Evolutionary conservation across 1,140 invertebrate genomes (phyloP), one percentile per base, ranked within the genome.

Genomic region (Drusus annulatus): DNA sequence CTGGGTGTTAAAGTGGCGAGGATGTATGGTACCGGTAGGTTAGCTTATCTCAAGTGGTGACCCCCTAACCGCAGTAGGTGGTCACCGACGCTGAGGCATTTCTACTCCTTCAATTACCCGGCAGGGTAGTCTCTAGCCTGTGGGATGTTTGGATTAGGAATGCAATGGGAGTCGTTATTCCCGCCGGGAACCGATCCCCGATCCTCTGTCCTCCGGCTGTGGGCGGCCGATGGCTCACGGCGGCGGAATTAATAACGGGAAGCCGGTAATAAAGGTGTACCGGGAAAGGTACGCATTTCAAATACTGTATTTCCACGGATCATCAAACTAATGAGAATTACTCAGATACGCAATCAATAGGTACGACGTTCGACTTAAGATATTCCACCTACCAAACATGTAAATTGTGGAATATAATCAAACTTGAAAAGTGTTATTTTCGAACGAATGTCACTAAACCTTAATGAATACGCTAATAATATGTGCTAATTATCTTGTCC

Each of bases 61-160:
- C 65, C 65, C 65, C 65, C 31, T 51, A 45, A 69, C 31, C 65
- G 36, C 65, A 17, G 31, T 23, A 19, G 36, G 65, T 69, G 65
- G 65, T 69, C 65, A 17, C 7, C 65, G 31, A 45, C 31, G 36
- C 31, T 13, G 7, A 23, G 36, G n/a, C 36, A 28, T 45, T 19
- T 16, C 7, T 23, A 8, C 16, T 69, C 8, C 8, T 51, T 69
- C 65, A 69, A 45, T 45, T 68, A 31, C 21, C 16, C n/a, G 28
- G 13, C n/a, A 31, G 16, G 25, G n/a, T 69, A 13, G 3, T 50
- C 36, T 69, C n/a, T 36, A n/a, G 7, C n/a, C 36, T 19, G 31
- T 69, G 45, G 63, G 19, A 71, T 52, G 50, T 71, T 51, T 71
- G 45, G 16, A 52, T 71, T 71, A 71, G 50, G 17, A 71, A 52